These are phyloP conservation scores for Neolamprologus hecqui DNA, from an alignment of 2,113 vertebrate species.

Conservation along the genomic window DNA sequence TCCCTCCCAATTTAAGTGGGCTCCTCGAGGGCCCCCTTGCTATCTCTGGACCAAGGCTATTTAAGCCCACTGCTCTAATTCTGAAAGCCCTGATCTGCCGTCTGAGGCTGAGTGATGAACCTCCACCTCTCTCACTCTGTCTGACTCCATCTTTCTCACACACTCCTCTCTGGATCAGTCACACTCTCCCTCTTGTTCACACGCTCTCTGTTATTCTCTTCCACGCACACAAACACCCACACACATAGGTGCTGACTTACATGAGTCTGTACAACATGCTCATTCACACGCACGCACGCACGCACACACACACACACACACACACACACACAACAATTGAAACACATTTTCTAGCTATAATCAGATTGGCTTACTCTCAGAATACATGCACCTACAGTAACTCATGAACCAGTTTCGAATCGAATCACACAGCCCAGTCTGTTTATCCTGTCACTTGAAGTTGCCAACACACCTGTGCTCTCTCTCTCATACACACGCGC, in stretches of 20 bases:
- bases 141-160: conserved; percentile 16
- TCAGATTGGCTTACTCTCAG: not conserved
- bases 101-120: conserved; percentile 57
- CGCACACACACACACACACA: not conserved
- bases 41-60: conserved; percentile 69
- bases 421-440: not conserved
- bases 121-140: conserved; percentile 35
- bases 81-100: conserved; percentile 61
- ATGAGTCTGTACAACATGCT: conserved; percentile 14
- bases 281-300: not conserved
- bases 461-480: conserved; percentile 35
- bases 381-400: not conserved
- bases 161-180: conserved; percentile 22
- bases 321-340: not conserved
- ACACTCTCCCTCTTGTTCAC: conserved; percentile 40
- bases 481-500: not conserved
- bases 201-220: conserved; percentile 24
- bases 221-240: conserved; percentile 42
- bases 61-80: conserved; percentile 72
- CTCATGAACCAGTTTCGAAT: not conserved
- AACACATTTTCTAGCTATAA: not conserved
- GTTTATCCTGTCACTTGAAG: conserved; percentile 34
- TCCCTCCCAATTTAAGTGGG: conserved; percentile 38
- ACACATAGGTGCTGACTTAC: conserved; percentile 44
- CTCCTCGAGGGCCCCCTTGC: conserved; percentile 58